phyloP scores from a whole-genome alignment of 2,888 invertebrate species.

The Idaea biselata region DNA sequence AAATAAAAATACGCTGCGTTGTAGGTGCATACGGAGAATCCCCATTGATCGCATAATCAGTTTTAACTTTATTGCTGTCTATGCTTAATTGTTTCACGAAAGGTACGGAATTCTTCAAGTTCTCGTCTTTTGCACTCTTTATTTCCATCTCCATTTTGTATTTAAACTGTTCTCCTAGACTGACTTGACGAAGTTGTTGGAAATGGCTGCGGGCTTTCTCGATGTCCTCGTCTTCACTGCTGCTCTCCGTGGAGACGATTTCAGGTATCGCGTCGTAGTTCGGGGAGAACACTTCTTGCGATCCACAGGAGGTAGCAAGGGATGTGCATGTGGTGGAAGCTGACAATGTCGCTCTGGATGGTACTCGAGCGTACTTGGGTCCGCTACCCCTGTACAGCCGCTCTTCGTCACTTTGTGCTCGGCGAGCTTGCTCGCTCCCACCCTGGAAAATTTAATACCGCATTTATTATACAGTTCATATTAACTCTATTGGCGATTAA shows the following conservation, averaged over 20 bases:
- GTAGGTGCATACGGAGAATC: conserved; percentile 74
- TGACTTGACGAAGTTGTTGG: conserved; percentile 82
- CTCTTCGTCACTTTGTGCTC: conserved; percentile 71
- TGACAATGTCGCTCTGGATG: conserved; percentile 76
- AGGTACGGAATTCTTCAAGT: conserved; percentile 81
- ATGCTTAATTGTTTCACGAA: conserved; percentile 82
- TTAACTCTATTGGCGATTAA: background rate
- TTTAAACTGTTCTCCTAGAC: conserved; percentile 83
- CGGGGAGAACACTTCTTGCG: conserved; percentile 69
- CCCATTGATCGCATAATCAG: conserved; percentile 65
- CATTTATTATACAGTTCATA: conserved; percentile 18
- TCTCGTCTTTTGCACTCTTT: conserved; percentile 81
- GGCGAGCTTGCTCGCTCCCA: conserved; percentile 66
- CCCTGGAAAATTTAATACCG: conserved; percentile 53
- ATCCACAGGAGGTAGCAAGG: conserved; percentile 76
- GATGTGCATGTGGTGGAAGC: conserved; percentile 83
- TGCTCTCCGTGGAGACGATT: conserved; percentile 67
- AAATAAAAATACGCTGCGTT: conserved; percentile 74
- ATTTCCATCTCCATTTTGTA: conserved; percentile 84
- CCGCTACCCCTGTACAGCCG: conserved; percentile 64
- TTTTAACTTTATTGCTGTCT: conserved; percentile 80
- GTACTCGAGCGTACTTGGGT: conserved; percentile 73
- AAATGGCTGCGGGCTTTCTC: conserved; percentile 81
- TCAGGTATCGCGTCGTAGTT: conserved; percentile 71
- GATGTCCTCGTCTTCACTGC: conserved; percentile 77